Evolutionary conservation across 2,888 invertebrate species (phyloP).

Genomic region (Ichneumon xanthorius): DNA sequence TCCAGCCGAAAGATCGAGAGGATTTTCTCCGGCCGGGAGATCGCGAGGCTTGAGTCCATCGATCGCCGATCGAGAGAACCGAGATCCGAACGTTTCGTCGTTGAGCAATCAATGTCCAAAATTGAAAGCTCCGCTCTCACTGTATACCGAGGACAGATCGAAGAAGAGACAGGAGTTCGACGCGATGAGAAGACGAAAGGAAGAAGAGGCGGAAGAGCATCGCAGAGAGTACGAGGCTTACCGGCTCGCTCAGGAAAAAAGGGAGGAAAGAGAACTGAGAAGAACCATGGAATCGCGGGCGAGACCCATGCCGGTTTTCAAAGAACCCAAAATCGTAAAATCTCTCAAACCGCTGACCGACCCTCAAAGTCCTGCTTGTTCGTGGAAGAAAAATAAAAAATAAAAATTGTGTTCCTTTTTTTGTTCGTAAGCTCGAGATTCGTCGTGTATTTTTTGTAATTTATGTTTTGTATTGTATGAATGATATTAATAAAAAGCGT

Average conservation of each 20-base stretch:
- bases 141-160: conserved; percentile 89
- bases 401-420: background rate
- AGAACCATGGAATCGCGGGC: conserved; percentile 88
- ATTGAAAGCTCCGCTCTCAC: conserved; percentile 37
- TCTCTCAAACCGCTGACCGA: conserved; percentile 87
- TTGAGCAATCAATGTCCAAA: conserved; percentile 24
- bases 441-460: background rate
- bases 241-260: conserved; percentile 84
- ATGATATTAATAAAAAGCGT: background rate
- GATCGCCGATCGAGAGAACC: background rate
- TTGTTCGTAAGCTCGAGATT: background rate
- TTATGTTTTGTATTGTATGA: background rate
- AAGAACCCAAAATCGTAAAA: conserved; percentile 86
- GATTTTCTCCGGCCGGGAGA: background rate
- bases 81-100: background rate
- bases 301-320: conserved; percentile 87
- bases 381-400: conserved; percentile 47
- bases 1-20: background rate
- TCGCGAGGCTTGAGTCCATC: background rate
- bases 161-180: conserved; percentile 88
- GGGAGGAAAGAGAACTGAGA: conserved; percentile 86
- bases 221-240: conserved; percentile 84
- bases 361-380: conserved; percentile 87
- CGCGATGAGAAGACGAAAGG: conserved; percentile 85
- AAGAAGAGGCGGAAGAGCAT: conserved; percentile 86